Conservation (phyloP, 2,888 invertebrate genomes). For the Melitaea athalia region DNA sequence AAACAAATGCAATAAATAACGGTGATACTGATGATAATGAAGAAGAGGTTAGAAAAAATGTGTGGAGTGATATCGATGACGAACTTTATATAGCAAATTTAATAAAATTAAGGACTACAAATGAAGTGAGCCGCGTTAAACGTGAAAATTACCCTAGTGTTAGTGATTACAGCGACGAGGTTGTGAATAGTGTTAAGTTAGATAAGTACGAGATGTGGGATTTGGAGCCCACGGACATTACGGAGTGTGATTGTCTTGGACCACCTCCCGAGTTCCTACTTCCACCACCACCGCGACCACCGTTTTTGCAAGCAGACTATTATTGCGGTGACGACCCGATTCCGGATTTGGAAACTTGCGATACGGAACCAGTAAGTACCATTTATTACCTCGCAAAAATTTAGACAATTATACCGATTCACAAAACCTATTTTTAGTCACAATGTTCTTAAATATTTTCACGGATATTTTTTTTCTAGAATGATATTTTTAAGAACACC, state of each 20-base stretch:
- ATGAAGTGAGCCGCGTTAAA: conserved; percentile 73
- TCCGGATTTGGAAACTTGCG: conserved; percentile 88
- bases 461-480: background rate
- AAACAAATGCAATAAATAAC: conserved; percentile 42
- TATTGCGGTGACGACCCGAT: conserved; percentile 88
- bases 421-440: too few relatives aligned
- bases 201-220: conserved; percentile 86
- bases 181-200: conserved; percentile 82
- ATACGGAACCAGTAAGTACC: conserved; percentile 88
- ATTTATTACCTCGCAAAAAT: too few relatives aligned
- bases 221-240: conserved; percentile 86
- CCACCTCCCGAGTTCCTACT: conserved; percentile 88
- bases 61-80: conserved; percentile 77
- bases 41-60: conserved; percentile 71
- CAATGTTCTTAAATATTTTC: too few relatives aligned
- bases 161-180: conserved; percentile 77
- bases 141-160: conserved; percentile 75
- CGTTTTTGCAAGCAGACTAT: conserved; percentile 86
- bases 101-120: conserved; percentile 71
- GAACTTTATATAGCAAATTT: conserved; percentile 78
- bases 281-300: conserved; percentile 88
- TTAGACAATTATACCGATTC: too few relatives aligned
- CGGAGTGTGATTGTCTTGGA: conserved; percentile 89
- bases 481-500: background rate
- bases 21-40: conserved; percentile 61